These are phyloP conservation scores for Vultur gryphus DNA, from an alignment of 2,797 vertebrate genomes.

Conservation along the genomic window DNA sequence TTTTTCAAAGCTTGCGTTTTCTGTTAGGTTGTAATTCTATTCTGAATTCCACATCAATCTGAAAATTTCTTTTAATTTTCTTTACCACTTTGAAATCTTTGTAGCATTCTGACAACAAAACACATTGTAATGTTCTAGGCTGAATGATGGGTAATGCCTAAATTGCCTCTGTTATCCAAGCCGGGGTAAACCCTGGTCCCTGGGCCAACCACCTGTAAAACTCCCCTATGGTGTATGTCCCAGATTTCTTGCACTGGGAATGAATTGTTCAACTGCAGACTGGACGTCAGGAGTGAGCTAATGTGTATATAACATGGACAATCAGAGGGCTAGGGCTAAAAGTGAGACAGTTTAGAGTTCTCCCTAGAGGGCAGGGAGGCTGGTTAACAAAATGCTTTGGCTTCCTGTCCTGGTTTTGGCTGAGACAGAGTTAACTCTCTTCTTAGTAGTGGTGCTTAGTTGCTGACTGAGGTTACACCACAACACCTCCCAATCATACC, in stretches of 20 bases:
- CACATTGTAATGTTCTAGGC: fast-evolving
- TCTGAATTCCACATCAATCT: fast-evolving
- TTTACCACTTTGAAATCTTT: not conserved
- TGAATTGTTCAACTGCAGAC: not conserved
- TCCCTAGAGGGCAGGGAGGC: not conserved
- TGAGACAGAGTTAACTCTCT: no score
- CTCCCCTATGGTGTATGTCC: fast-evolving
- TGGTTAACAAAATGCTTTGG: not conserved
- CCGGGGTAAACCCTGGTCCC: fast-evolving
- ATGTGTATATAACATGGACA: not conserved
- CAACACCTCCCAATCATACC: not conserved
- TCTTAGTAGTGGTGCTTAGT: no score
- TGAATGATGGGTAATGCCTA: not conserved
- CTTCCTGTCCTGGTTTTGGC: no score
- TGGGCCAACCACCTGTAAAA: not conserved
- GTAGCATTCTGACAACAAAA: not conserved
- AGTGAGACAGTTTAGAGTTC: not conserved
- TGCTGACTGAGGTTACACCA: no score
- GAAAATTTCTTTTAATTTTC: not conserved
- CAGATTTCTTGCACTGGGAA: not conserved
- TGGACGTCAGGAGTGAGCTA: not conserved
- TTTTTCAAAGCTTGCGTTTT: not conserved
- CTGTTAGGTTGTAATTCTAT: not conserved
- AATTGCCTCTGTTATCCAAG: not conserved
- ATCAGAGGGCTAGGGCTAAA: not conserved